phyloP scores from a whole-genome alignment of 1,140 invertebrate species.

The Chrysoperla carnea region DNA sequence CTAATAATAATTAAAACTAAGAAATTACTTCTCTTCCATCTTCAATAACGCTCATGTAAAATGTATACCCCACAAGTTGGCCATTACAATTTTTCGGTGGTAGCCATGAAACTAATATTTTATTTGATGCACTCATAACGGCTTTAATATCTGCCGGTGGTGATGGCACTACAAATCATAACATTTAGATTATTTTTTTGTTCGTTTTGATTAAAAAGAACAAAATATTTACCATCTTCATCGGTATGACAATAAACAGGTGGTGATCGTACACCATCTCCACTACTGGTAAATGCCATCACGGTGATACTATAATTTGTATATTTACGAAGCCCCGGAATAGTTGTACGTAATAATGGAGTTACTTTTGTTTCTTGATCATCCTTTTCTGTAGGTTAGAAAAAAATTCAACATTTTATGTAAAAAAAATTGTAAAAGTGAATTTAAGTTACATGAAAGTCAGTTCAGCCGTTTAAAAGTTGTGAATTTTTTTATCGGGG shows the following conservation, averaged over 20 bases:
- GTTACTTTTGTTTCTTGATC: slow-evolving; percentile 48
- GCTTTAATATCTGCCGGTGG: slow-evolving; percentile 78
- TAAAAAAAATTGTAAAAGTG: no score
- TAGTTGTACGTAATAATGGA: slow-evolving; percentile 40
- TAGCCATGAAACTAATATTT: slow-evolving; percentile 77
- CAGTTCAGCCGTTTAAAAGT: no score
- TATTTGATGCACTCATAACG: slow-evolving; percentile 60
- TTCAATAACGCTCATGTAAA: slow-evolving; percentile 63
- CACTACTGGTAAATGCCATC: slow-evolving; percentile 70
- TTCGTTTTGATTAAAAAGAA: not conserved
- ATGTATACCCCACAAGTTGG: slow-evolving; percentile 55
- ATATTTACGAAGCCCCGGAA: slow-evolving; percentile 54
- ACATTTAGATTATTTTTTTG: not conserved
- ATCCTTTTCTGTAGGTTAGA: slow-evolving; percentile 32
- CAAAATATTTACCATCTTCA: slow-evolving; percentile 57
- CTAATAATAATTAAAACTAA: no score
- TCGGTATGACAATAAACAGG: slow-evolving; percentile 77
- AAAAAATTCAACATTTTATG: not conserved
- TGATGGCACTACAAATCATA: slow-evolving; percentile 48
- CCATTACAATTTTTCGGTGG: slow-evolving; percentile 58
- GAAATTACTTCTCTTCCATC: slow-evolving; percentile 53
- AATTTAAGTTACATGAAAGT: no score
- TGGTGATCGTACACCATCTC: slow-evolving; percentile 67
- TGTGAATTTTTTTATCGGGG: no score
- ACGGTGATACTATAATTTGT: slow-evolving; percentile 90